These are phyloP conservation scores for Plotosus lineatus DNA, from an alignment of 2,113 vertebrate genomes.

Conservation along the genomic window DNA sequence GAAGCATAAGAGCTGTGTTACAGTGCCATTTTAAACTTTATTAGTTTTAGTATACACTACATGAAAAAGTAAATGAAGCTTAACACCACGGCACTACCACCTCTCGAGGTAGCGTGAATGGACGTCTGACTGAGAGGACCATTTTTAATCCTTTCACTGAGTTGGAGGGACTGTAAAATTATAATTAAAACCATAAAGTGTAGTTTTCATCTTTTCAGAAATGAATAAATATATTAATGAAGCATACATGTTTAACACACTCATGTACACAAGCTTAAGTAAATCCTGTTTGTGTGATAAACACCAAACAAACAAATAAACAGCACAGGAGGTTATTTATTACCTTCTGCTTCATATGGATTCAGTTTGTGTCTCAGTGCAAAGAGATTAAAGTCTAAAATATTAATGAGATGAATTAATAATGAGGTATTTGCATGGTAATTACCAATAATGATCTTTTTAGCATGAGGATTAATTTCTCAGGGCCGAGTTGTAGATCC, in stretches of 20 bases:
- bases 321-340: conserved; percentile 14
- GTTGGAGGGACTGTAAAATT: too few species aligned
- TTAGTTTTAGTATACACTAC: too few species aligned
- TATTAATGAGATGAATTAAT: conserved; percentile 67
- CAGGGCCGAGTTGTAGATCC: conserved; percentile 57
- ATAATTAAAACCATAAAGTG: too few species aligned
- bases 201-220: not conserved
- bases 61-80: too few species aligned
- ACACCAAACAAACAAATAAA: conserved; percentile 9
- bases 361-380: conserved; percentile 47
- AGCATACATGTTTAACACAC: not conserved
- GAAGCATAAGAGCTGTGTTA: too few species aligned
- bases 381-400: conserved; percentile 50
- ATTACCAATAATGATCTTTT: conserved; percentile 69
- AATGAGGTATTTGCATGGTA: conserved; percentile 68
- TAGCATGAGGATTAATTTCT: conserved; percentile 65
- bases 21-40: too few species aligned
- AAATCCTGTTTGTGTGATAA: not conserved
- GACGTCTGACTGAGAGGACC: too few species aligned
- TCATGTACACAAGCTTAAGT: not conserved
- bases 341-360: conserved; percentile 46
- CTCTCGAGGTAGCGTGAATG: too few species aligned
- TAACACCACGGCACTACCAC: too few species aligned
- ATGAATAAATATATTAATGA: not conserved
- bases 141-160: too few species aligned